A percentile compares a stretch with the other conserved stretches of the same genome.
Evolutionary conservation across 2,888 invertebrate species (phyloP).

Genomic region (Platycheirus albimanus): DNA sequence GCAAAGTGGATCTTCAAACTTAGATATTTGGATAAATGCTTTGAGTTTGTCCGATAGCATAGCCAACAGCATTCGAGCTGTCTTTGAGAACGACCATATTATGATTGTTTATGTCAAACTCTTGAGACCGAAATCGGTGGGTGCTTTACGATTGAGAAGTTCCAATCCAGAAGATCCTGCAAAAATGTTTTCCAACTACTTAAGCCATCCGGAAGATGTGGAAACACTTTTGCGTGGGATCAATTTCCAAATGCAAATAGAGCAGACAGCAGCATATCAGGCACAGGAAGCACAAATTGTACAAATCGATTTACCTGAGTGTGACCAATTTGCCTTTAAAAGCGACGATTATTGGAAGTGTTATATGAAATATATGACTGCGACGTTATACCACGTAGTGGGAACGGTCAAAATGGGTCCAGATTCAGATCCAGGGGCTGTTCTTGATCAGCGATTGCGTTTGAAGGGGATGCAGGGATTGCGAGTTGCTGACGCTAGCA

Average conservation of each 20-base stretch:
- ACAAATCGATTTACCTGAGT: conserved; percentile 74
- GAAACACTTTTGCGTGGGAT: conserved; percentile 78
- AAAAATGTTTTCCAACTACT: conserved; percentile 84
- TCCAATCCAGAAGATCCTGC: conserved; percentile 84
- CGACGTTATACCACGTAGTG: conserved; percentile 87
- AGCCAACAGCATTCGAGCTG: conserved; percentile 27
- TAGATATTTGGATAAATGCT: conserved; percentile 52
- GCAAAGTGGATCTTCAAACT: conserved; percentile 76
- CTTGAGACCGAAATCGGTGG: conserved; percentile 81
- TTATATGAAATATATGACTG: conserved; percentile 85
- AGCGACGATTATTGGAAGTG: conserved; percentile 86
- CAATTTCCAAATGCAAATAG: conserved; percentile 79
- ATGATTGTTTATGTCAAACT: conserved; percentile 74
- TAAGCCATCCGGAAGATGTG: conserved; percentile 83
- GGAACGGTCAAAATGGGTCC: conserved; percentile 90
- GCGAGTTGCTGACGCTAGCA: conserved; percentile 88
- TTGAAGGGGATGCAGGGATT: conserved; percentile 87
- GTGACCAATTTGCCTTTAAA: conserved; percentile 77
- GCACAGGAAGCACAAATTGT: conserved; percentile 77
- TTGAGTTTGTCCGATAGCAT: conserved; percentile 48
- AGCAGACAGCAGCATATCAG: conserved; percentile 82
- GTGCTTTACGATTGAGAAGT: conserved; percentile 83
- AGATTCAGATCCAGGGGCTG: conserved; percentile 84
- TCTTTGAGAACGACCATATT: conserved; percentile 54
- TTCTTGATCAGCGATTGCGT: conserved; percentile 86